These are phyloP conservation scores for Nesidiocoris tenuis DNA, from an alignment of 2,888 invertebrate species.

Conservation along the genomic window DNA sequence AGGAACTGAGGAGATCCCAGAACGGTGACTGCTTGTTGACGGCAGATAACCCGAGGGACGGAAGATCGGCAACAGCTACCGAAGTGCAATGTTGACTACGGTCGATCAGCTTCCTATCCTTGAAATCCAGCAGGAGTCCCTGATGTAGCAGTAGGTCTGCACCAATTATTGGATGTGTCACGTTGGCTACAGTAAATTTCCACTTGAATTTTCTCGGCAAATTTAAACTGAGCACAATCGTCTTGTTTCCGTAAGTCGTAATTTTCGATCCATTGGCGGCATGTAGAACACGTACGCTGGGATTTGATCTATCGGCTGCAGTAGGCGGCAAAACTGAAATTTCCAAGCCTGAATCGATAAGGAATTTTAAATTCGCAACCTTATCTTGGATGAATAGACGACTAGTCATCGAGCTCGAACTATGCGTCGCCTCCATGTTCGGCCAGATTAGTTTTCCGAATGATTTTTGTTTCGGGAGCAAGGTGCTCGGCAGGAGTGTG, in stretches of 20 bases:
- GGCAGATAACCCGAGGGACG: constrained; percentile 2
- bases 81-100: neutral
- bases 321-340: too few species aligned
- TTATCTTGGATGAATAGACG: too few species aligned
- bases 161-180: constrained; percentile 38
- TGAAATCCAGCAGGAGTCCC: constrained; percentile 18
- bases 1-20: neutral
- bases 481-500: too few species aligned
- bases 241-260: constrained; percentile 1
- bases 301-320: too few species aligned
- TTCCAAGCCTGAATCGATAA: too few species aligned
- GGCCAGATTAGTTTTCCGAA: too few species aligned
- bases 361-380: too few species aligned
- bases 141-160: constrained; percentile 24
- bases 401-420: too few species aligned
- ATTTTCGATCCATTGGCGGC: too few species aligned
- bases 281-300: too few species aligned
- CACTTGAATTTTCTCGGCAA: constrained; percentile 21
- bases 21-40: constrained; percentile 15
- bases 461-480: too few species aligned
- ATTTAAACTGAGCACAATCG: neutral
- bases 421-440: too few species aligned
- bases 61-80: neutral
- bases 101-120: constrained; percentile 1
- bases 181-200: constrained; percentile 31